phyloP scores from a whole-genome alignment of 2,888 invertebrate genomes.

The Sesia apiformis region DNA sequence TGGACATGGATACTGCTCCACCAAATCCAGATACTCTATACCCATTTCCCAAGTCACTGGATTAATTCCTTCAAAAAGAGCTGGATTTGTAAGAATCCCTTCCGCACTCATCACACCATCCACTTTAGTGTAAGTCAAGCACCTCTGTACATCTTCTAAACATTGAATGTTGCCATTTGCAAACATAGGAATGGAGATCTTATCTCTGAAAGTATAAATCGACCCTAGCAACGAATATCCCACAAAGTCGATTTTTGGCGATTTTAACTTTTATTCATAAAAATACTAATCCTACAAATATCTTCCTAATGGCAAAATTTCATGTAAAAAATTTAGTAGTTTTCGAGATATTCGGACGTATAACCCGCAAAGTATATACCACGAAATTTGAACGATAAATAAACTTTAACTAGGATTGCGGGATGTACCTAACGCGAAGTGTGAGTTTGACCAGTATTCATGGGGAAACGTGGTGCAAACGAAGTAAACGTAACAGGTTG shows the following conservation, averaged over 20 bases:
- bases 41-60: slow-evolving; percentile 94
- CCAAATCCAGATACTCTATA: slow-evolving; percentile 88
- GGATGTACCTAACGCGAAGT: too few relatives aligned
- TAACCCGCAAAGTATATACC: too few relatives aligned
- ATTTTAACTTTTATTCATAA: not conserved
- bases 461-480: too few relatives aligned
- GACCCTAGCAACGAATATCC: too few relatives aligned
- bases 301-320: not conserved
- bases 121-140: slow-evolving; percentile 88
- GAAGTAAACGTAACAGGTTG: too few relatives aligned
- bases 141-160: slow-evolving; percentile 87
- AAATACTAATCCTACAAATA: not conserved
- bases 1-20: slow-evolving; percentile 89
- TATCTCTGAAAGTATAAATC: slow-evolving; percentile 74
- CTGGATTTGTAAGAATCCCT: slow-evolving; percentile 98
- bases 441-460: too few relatives aligned
- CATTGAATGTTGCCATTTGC: slow-evolving; percentile 99
- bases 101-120: slow-evolving; percentile 94
- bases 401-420: too few relatives aligned
- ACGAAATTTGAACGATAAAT: too few relatives aligned
- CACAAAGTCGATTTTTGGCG: too few relatives aligned
- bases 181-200: slow-evolving; percentile 93
- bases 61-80: slow-evolving; percentile 84
- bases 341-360: too few relatives aligned
- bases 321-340: too few relatives aligned